A percentile compares a stretch with the other conserved stretches of the same genome.
These are phyloP conservation scores for Tyria jacobaeae DNA, from an alignment of 2,888 invertebrate species.

Conservation along the genomic window DNA sequence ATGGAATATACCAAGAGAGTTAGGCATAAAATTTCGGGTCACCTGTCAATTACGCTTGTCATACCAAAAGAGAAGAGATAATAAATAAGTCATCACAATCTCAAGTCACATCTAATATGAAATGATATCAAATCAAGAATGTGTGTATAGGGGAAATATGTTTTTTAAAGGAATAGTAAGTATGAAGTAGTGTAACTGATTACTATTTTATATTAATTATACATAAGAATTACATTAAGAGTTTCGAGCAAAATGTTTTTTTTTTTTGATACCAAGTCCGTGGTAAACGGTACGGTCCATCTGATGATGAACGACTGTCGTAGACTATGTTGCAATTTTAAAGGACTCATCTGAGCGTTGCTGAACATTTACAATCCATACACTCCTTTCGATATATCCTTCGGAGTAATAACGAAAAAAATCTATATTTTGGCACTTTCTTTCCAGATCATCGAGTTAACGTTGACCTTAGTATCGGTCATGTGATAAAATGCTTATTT, in stretches of 20 bases:
- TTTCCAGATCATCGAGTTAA: not conserved
- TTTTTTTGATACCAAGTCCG: too few species aligned
- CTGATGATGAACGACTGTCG: too few species aligned
- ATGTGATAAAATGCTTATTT: conserved; percentile 44
- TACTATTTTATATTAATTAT: not conserved
- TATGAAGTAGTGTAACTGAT: not conserved
- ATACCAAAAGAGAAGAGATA: conserved; percentile 31
- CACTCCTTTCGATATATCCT: too few species aligned
- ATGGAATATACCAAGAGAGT: conserved; percentile 17
- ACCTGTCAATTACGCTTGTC: conserved; percentile 53
- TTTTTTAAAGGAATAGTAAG: not conserved
- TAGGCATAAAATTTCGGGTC: conserved; percentile 23
- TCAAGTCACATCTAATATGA: conserved; percentile 20
- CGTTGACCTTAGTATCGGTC: conserved; percentile 36
- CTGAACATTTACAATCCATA: too few species aligned
- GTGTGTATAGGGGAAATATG: not conserved
- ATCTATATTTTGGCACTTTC: not conserved
- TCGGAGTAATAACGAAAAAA: not conserved
- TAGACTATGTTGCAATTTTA: too few species aligned
- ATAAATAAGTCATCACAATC: conserved; percentile 30
- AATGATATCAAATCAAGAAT: conserved; percentile 22
- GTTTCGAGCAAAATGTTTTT: too few species aligned
- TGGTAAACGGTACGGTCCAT: too few species aligned
- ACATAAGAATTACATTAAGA: not conserved
- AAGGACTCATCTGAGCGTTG: too few species aligned